Base-by-base conservation (phyloP, 2,888 invertebrate species). In the Rotaria socialis region DNA sequence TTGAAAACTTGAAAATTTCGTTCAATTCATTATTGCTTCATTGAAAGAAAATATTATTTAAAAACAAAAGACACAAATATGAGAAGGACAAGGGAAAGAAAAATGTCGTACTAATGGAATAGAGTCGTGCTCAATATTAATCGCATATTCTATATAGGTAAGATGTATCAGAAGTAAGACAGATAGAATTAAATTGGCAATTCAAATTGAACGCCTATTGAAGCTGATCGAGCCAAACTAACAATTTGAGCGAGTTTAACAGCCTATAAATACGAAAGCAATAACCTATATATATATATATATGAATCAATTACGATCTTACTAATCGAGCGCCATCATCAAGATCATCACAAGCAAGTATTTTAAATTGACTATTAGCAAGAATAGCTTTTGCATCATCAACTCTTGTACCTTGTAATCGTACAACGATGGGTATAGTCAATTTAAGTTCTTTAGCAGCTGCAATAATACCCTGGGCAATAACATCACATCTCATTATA, bases 401-500 rank as follows among this genome's bases (percentile, higher is more conserved):
- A 87, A 95, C 95, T 90, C 94, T 94, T 85, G 95, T 95, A 89
- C 95, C 96, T 94, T 97, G 96, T 89, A 97, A 93, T 91, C 97
- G 93, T 88, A 96, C 95, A 89, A 97, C 95, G 89, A 97, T 96
- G 14, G 97, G 97, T 89, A 96, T 94, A 92, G 95, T 95, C 87
- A 97, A 93, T 90, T 95, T 94, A 84, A 97, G 93, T 90, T 96
- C 95, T 91, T 95, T 94, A 85, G 96, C 96, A 2, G 97, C 97
- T 86, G 94, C 94, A 90, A 97, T 94, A 90, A 97, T 96, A 89
- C 97, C 97, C 91, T 96, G 95, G 27, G 97, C 97, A 90, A 97
- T 97, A 87, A 97, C 95, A 92, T 97, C 97, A 92, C 97, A 97
- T 88, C 96, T 93, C 97, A 97, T 97, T 89, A 97, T 97, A 88